phyloP scores from a whole-genome alignment of 1,140 invertebrate genomes.

The Phthorimaea operculella region DNA sequence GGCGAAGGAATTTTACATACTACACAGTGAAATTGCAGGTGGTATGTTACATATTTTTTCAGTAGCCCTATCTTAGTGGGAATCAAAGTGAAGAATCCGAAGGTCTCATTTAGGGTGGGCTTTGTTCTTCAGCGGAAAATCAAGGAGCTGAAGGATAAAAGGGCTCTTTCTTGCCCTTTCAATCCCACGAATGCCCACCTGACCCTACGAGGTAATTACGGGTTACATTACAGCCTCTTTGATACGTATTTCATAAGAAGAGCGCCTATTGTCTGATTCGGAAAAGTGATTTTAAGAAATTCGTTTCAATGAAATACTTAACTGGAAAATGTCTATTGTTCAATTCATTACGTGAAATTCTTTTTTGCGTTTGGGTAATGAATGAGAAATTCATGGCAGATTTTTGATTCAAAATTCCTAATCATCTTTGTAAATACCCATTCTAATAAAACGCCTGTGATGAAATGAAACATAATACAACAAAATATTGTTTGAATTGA shows the following conservation, averaged over 20 bases:
- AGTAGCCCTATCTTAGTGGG: neutral
- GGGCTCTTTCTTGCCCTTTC: conserved; percentile 35
- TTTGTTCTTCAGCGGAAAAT: conserved; percentile 47
- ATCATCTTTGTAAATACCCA: too few relatives aligned
- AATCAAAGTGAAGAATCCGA: conserved; percentile 13
- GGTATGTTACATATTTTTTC: too few relatives aligned
- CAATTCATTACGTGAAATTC: too few relatives aligned
- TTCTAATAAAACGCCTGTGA: too few relatives aligned
- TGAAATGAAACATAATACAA: too few relatives aligned
- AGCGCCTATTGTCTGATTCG: conserved; percentile 17
- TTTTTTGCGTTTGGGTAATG: too few relatives aligned
- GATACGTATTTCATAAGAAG: conserved; percentile 13
- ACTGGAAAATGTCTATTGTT: neutral
- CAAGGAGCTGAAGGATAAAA: conserved; percentile 33
- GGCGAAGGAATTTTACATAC: too few relatives aligned
- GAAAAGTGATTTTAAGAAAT: neutral
- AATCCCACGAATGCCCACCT: conserved; percentile 37
- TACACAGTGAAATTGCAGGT: too few relatives aligned
- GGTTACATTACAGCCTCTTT: conserved; percentile 21
- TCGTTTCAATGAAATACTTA: neutral
- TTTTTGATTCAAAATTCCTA: too few relatives aligned
- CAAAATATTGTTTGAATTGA: too few relatives aligned
- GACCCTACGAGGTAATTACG: conserved; percentile 15
- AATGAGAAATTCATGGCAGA: too few relatives aligned
- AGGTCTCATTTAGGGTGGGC: conserved; percentile 30